A percentile compares a stretch with the other conserved stretches of the same genome.
Conservation (phyloP, 2,888 invertebrate species). For the Pachymerium ferrugineum region DNA sequence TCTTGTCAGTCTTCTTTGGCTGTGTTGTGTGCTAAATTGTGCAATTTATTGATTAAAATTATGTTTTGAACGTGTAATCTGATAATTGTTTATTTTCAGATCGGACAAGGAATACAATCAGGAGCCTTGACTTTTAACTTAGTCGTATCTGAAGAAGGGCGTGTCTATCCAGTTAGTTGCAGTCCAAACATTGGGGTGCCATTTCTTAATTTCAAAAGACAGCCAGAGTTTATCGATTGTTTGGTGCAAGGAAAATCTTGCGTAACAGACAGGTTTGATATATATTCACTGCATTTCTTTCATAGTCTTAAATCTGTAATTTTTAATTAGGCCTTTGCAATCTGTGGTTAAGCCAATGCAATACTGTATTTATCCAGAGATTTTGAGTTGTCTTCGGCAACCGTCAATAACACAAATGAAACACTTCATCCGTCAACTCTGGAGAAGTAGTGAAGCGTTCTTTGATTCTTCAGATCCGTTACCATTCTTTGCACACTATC, state of each 20-base stretch:
- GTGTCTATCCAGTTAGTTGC: neutral
- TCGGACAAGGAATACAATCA: neutral
- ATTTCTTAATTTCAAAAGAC: neutral
- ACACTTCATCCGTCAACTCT: slow-evolving; percentile 29
- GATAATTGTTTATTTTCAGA: slow-evolving; percentile 5
- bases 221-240: slow-evolving; percentile 11
- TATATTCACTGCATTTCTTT: neutral
- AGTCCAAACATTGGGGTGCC: neutral
- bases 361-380: neutral
- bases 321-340: neutral
- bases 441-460: slow-evolving; percentile 33
- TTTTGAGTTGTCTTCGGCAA: neutral
- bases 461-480: slow-evolving; percentile 34
- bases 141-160: neutral
- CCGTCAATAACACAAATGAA: neutral
- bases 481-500: slow-evolving; percentile 36
- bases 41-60: no score
- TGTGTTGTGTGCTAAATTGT: no score
- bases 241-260: neutral
- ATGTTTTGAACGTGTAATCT: no score
- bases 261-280: neutral
- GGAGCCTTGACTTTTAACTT: slow-evolving; percentile 7
- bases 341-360: neutral
- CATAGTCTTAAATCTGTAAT: no score
- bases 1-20: no score